Conservation (phyloP, 2,888 invertebrate genomes). For the Nasonovia ribisnigri region DNA sequence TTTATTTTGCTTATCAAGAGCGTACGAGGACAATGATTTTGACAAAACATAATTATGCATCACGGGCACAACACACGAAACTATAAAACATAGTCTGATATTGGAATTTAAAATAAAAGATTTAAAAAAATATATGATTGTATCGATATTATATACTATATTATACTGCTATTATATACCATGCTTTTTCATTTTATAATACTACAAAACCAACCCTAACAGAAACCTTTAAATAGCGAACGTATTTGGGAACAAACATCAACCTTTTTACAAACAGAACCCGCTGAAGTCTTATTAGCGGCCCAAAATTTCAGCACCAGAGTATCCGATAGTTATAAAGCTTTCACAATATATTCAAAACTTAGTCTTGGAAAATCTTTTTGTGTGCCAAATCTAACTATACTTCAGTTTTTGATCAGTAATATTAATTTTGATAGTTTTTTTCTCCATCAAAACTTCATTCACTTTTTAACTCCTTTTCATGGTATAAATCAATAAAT, state of each 20-base stretch:
- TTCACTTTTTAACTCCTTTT: background rate
- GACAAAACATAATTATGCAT: constrained; percentile 47
- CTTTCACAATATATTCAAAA: background rate
- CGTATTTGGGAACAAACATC: background rate
- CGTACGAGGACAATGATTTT: constrained; percentile 49
- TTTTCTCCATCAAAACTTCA: background rate
- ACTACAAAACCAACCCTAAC: background rate
- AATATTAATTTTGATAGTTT: background rate
- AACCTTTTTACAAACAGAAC: background rate
- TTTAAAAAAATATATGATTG: background rate
- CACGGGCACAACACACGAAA: background rate
- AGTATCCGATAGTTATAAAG: background rate
- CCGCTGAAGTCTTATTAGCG: background rate
- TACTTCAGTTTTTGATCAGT: background rate
- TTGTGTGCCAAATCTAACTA: background rate
- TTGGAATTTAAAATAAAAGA: constrained; percentile 8
- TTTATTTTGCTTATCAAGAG: constrained; percentile 29
- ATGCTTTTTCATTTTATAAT: background rate
- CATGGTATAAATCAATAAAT: background rate
- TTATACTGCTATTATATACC: too few species aligned
- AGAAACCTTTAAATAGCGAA: background rate
- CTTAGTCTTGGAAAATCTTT: background rate
- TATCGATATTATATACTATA: background rate
- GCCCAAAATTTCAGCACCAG: background rate
- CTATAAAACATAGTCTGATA: background rate